Evolutionary conservation across 2,888 invertebrate species (phyloP), one percentile per base, ranked within the genome.

Genomic region (Oligia strigilis): DNA sequence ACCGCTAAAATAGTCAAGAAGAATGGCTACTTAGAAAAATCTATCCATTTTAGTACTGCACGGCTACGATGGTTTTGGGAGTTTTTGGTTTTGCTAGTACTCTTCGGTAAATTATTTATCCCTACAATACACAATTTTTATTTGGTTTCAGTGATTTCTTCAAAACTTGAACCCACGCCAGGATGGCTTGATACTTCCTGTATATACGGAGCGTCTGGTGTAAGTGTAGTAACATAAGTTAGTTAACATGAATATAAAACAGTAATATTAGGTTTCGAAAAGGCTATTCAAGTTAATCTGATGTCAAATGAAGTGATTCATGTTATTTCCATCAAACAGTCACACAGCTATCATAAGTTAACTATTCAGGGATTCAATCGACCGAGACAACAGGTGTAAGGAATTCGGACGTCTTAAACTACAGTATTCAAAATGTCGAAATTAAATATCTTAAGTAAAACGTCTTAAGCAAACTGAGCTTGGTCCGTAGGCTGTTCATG

Each of bases 121-220:
- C 29, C 29, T 29, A 29, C 29, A 29, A 36, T 36, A 36, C 36
- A 36, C 36, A 36, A 36, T 29, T 36, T 64, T 60, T 29, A 1
- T 62, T 78, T 66, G 13, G 8, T 78, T 78, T 62, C 49, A 80
- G 79, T 80, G 5, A 0, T 0, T 4, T 4, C 13, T 6, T 6
- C 79, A 11, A 65, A 49, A 58, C 82, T 23, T 1, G 79, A 82
- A 49, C 82, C 79, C 29, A 58, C 3, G 40, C 79, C 79, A 13
- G 79, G 82, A 29, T 80, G 79, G 79, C 0, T 74, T 75, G 79
- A 80, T 74, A 49, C 17, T 49, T 80, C 75, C 9, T 75, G 65
- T 49, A 2, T 80, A 2, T 60, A 49, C 6, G 79, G 79, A 75
- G 23, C 4, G 2, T 49, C 9, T 65, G 82, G 79, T 23, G 79